A percentile compares a stretch with the other conserved stretches of the same genome.
phyloP scores from a whole-genome alignment of 2,113 vertebrate genomes.

The Spizaetus ornatus region DNA sequence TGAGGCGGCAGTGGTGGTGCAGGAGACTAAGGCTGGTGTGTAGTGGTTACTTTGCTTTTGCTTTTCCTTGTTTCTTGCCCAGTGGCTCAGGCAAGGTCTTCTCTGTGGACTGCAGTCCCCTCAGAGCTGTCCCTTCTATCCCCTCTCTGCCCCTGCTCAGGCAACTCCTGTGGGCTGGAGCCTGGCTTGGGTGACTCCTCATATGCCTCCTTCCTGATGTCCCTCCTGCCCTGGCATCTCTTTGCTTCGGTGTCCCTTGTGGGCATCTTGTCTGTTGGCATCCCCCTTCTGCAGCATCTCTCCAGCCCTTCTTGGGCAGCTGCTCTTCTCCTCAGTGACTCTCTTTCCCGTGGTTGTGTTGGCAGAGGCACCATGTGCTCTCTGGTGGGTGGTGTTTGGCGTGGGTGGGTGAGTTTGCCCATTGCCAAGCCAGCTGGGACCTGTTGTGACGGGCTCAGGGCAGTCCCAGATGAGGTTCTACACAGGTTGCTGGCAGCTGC shows the following conservation, averaged over 20 bases:
- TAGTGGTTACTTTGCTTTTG: neutral
- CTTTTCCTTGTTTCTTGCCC: neutral
- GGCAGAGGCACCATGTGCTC: fast-evolving
- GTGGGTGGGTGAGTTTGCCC: no score
- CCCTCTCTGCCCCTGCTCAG: neutral
- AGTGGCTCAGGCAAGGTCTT: fast-evolving
- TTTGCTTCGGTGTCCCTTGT: fast-evolving
- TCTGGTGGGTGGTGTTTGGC: no score
- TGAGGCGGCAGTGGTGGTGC: fast-evolving
- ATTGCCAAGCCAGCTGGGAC: no score
- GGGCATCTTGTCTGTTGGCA: neutral
- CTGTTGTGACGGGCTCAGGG: fast-evolving
- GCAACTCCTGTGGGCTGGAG: neutral
- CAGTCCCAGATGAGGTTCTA: fast-evolving
- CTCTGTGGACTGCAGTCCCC: neutral
- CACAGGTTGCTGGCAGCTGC: fast-evolving
- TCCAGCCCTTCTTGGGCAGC: no score
- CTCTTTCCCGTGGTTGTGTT: no score
- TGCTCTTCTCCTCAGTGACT: no score
- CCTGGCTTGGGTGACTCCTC: neutral
- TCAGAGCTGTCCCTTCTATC: fast-evolving
- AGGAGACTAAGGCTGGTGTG: fast-evolving
- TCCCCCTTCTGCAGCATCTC: neutral
- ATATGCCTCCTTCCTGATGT: fast-evolving
- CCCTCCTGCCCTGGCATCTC: neutral